Percentiles rank a stretch among this genome's conserved stretches.
Evolutionary conservation across 2,888 invertebrate species (phyloP).

Genomic region (Aporophyla nigra): DNA sequence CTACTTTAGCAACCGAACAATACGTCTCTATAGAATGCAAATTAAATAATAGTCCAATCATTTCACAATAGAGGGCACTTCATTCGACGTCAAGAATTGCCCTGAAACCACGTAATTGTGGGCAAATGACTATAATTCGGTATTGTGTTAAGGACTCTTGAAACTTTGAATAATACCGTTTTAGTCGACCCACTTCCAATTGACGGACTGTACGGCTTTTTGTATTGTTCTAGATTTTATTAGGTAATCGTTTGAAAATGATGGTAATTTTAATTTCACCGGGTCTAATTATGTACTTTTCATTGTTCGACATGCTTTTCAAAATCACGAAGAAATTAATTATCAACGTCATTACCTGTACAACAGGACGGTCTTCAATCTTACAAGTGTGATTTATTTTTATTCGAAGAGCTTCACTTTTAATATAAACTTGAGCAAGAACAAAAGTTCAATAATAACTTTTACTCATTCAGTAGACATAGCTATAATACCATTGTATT

Average conservation of each 20-base stretch:
- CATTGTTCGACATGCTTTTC: constrained; percentile 11
- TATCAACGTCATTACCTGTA: not conserved
- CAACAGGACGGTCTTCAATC: not conserved
- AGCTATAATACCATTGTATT: not conserved
- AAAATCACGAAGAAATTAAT: not conserved
- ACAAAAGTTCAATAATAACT: not conserved
- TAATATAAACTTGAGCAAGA: not conserved
- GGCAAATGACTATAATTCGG: constrained; percentile 66
- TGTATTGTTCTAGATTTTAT: constrained; percentile 29
- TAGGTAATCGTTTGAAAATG: constrained; percentile 20
- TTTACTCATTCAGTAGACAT: not conserved
- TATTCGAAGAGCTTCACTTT: not conserved
- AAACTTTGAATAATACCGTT: constrained; percentile 56
- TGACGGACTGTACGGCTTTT: constrained; percentile 38
- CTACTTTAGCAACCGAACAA: constrained; percentile 41
- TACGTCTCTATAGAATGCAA: constrained; percentile 41
- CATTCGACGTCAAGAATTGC: constrained; percentile 62
- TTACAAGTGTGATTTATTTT: not conserved
- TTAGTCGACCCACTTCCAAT: constrained; percentile 47
- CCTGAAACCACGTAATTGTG: constrained; percentile 66
- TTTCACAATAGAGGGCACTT: constrained; percentile 59
- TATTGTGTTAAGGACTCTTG: constrained; percentile 64
- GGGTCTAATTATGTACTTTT: not conserved
- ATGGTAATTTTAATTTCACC: constrained; percentile 23
- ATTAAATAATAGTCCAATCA: constrained; percentile 67